Evolutionary conservation across 1,140 invertebrate genomes (phyloP).

Genomic region (Melipona quadrifasciata): DNA sequence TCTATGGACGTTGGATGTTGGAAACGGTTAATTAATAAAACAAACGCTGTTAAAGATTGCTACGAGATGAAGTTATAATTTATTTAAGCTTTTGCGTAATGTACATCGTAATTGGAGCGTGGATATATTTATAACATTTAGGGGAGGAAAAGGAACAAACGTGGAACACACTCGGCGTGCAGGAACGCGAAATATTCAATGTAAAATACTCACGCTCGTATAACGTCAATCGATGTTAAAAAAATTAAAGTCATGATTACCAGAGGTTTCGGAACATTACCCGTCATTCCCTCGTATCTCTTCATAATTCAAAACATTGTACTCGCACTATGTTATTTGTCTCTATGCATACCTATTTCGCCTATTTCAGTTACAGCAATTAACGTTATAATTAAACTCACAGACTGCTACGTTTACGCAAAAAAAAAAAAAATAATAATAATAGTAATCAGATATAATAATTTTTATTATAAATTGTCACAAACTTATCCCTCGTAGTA

Average conservation of each 20-base stretch:
- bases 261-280: neutral
- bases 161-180: neutral
- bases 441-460: too few relatives aligned
- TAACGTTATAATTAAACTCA: neutral
- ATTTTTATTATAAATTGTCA: neutral
- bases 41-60: neutral
- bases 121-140: neutral
- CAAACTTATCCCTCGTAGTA: neutral
- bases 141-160: neutral
- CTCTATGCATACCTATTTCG: neutral
- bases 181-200: neutral
- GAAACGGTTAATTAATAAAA: neutral
- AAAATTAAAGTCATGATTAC: too few relatives aligned
- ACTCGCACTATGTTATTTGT: neutral
- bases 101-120: neutral
- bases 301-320: too few relatives aligned
- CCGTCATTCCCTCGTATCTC: neutral
- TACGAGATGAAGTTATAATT: neutral
- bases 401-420: neutral
- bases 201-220: neutral
- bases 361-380: neutral
- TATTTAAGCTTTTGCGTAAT: neutral
- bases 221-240: too few relatives aligned
- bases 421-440: too few relatives aligned
- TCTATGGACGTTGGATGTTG: neutral